Conservation (phyloP, 1,140 invertebrate genomes). For the Eriosoma lanigerum region DNA sequence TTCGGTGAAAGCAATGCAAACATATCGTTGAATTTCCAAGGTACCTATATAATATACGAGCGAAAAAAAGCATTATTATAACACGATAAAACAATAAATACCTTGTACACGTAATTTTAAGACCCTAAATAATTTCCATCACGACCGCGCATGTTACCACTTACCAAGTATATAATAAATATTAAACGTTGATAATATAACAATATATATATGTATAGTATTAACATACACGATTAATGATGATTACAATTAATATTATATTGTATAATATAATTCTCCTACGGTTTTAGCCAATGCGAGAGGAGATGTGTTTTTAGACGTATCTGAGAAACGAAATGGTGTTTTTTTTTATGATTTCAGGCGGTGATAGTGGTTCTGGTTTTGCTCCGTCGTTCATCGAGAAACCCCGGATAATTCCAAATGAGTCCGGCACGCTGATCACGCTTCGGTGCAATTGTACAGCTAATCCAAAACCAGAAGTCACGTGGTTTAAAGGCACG, state of each 20-base stretch:
- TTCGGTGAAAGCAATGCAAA: slow-evolving; percentile 99
- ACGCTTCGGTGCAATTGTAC: slow-evolving; percentile 95
- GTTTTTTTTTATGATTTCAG: slow-evolving; percentile 60
- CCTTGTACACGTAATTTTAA: background rate
- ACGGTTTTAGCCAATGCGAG: background rate
- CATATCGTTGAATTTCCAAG: slow-evolving; percentile 99
- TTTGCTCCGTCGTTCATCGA: slow-evolving; percentile 93
- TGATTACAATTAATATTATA: slow-evolving; percentile 15
- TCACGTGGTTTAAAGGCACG: slow-evolving; percentile 87
- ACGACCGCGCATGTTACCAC: slow-evolving; percentile 37
- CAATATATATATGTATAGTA: background rate
- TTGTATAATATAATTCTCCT: background rate
- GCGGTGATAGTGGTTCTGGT: slow-evolving; percentile 83
- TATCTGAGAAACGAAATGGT: background rate
- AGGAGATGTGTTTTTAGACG: background rate
- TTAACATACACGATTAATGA: background rate
- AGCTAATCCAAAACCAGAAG: slow-evolving; percentile 85
- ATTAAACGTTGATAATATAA: background rate
- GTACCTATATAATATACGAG: slow-evolving; percentile 63
- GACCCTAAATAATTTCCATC: background rate
- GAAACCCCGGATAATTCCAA: slow-evolving; percentile 96
- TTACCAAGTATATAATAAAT: too few relatives aligned
- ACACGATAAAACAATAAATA: background rate
- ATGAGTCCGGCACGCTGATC: slow-evolving; percentile 91
- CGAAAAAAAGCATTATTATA: slow-evolving; percentile 12